These are phyloP conservation scores for Syngnathus scovelli DNA, from an alignment of 2,113 vertebrate species.

Conservation along the genomic window DNA sequence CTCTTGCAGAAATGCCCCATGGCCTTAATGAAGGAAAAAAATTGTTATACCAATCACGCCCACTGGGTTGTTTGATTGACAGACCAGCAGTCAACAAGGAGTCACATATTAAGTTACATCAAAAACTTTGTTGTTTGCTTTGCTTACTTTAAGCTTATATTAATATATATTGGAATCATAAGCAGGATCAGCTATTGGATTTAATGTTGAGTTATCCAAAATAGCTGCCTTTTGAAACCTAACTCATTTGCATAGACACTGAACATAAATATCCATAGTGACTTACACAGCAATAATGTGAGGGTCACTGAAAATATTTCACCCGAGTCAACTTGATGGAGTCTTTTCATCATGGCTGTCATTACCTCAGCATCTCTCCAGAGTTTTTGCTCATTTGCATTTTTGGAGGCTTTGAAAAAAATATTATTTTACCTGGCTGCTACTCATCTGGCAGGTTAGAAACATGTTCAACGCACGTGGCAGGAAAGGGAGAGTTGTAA, in stretches of 20 bases:
- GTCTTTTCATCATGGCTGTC: slow-evolving; percentile 12
- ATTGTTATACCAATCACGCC: too few species aligned
- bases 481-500: slow-evolving; percentile 36
- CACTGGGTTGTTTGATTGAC: too few species aligned
- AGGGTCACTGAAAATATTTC: slow-evolving; percentile 12
- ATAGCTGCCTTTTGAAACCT: not conserved
- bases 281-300: slow-evolving; percentile 2
- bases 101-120: too few species aligned
- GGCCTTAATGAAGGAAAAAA: too few species aligned
- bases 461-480: slow-evolving; percentile 51
- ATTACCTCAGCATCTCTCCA: slow-evolving; percentile 39
- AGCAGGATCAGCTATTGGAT: too few species aligned
- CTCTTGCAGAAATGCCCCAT: too few species aligned
- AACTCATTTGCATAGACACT: not conserved
- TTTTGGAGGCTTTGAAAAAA: slow-evolving; percentile 38
- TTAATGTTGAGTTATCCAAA: not conserved
- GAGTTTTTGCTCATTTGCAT: slow-evolving; percentile 48
- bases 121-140: too few species aligned
- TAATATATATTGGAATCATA: too few species aligned
- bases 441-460: slow-evolving; percentile 59
- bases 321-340: slow-evolving; percentile 2
- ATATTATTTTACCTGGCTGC: slow-evolving; percentile 45
- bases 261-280: not conserved
- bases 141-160: too few species aligned
- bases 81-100: too few species aligned